Percentiles rank a stretch among this genome's conserved stretches.
phyloP scores from a whole-genome alignment of 2,113 vertebrate species.

The Pelobates fuscus region DNA sequence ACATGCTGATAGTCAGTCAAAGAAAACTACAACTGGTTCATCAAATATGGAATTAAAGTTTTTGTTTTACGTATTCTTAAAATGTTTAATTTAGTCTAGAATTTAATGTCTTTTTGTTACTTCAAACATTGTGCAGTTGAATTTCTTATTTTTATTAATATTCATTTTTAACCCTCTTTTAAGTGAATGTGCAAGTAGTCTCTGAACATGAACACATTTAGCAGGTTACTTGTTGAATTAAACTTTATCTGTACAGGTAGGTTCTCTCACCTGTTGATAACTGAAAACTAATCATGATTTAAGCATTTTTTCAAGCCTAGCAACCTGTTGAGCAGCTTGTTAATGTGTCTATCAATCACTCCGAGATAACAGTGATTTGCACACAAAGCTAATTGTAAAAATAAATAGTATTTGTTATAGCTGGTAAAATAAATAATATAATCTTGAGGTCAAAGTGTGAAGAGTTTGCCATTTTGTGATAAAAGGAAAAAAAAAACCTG shows the following conservation, averaged over 20 bases:
- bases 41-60: too few relatives aligned
- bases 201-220: constrained; percentile 34
- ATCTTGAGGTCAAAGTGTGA: constrained; percentile 77
- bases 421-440: constrained; percentile 74
- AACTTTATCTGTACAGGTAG: constrained; percentile 70
- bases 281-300: constrained; percentile 71
- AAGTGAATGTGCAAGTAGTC: constrained; percentile 11
- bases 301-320: constrained; percentile 77
- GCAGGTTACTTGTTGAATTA: constrained; percentile 37
- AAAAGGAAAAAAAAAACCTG: constrained; percentile 68
- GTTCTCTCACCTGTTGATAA: constrained; percentile 69
- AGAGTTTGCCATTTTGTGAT: constrained; percentile 79
- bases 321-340: constrained; percentile 79
- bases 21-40: too few relatives aligned
- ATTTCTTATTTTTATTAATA: too few relatives aligned
- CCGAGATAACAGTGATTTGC: constrained; percentile 74
- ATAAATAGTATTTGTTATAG: constrained; percentile 81
- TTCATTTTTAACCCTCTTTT: neutral
- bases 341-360: constrained; percentile 82
- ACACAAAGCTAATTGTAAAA: constrained; percentile 79
- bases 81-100: too few relatives aligned
- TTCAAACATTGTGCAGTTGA: too few relatives aligned
- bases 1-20: too few relatives aligned
- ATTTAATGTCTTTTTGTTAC: too few relatives aligned
- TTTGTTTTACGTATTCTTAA: too few relatives aligned